phyloP scores from a whole-genome alignment of 2,888 invertebrate species.

The Ophraella communa region DNA sequence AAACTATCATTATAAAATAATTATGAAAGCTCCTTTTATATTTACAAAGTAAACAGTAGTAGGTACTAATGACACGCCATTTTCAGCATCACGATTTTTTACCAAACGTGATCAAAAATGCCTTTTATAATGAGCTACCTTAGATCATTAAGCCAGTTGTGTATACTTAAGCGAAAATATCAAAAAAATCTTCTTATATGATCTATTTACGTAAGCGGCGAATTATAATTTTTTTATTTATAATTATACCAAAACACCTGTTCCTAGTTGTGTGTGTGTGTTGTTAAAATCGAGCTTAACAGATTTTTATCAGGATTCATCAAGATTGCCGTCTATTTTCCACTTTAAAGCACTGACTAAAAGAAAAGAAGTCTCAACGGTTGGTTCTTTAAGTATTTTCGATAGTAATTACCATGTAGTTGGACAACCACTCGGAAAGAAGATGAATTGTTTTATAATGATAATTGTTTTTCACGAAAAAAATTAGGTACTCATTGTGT shows the following conservation, averaged over 20 bases:
- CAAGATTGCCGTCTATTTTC: conserved; percentile 35
- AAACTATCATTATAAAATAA: background rate
- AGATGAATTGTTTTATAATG: conserved; percentile 33
- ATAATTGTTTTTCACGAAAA: conserved; percentile 9
- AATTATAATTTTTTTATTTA: conserved; percentile 32
- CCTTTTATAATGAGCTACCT: no score
- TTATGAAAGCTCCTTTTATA: background rate
- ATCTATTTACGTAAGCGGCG: conserved; percentile 32
- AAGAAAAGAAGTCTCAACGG: conserved; percentile 15
- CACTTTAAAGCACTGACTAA: conserved; percentile 23
- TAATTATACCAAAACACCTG: conserved; percentile 37
- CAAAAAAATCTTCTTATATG: conserved; percentile 31
- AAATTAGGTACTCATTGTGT: conserved; percentile 1
- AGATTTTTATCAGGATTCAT: conserved; percentile 38
- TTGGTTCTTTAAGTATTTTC: conserved; percentile 27
- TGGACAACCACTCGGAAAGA: conserved; percentile 21
- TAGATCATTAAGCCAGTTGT: conserved; percentile 24
- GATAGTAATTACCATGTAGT: conserved; percentile 26
- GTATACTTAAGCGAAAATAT: conserved; percentile 26
- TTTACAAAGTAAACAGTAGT: background rate
- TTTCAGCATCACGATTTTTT: background rate
- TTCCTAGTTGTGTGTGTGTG: conserved; percentile 1
- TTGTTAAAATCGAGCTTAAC: conserved; percentile 32
- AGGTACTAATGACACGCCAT: background rate
- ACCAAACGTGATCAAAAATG: background rate